Evolutionary conservation across 2,113 vertebrate genomes (phyloP).

Genomic region (Bothrops jararaca): DNA sequence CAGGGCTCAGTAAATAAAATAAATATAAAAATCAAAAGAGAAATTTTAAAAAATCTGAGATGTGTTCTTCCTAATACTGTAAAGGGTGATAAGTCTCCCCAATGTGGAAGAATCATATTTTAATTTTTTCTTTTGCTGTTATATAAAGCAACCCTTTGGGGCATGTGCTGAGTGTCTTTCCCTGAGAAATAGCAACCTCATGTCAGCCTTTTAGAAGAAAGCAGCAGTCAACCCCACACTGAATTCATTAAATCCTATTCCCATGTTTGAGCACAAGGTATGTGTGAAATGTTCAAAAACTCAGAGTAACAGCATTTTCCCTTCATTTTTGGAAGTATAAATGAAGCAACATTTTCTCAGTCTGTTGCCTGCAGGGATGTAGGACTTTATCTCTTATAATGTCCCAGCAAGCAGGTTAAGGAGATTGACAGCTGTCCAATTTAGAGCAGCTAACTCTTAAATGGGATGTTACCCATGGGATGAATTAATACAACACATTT

Average conservation of each 20-base stretch:
- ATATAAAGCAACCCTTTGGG: background rate
- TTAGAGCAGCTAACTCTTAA: background rate
- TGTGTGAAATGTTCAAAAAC: background rate
- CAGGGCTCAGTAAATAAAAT: background rate
- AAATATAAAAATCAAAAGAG: background rate
- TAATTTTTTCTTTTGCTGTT: background rate
- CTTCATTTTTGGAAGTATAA: background rate
- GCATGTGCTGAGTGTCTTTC: background rate
- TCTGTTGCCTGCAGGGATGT: background rate
- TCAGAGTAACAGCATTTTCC: background rate
- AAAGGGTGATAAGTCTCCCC: background rate
- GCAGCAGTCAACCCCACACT: background rate
- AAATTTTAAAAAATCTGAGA: background rate
- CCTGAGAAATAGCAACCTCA: background rate
- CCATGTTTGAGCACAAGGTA: background rate
- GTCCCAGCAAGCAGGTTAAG: background rate
- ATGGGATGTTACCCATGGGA: background rate
- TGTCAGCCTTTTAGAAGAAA: background rate
- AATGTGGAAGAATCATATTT: background rate
- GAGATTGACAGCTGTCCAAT: background rate
- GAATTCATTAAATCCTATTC: background rate
- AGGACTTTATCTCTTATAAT: background rate
- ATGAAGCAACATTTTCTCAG: background rate
- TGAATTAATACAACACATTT: background rate
- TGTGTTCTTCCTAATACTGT: background rate